Evolutionary conservation across 2,888 invertebrate genomes (phyloP).

Genomic region (Tiliacea aurago): DNA sequence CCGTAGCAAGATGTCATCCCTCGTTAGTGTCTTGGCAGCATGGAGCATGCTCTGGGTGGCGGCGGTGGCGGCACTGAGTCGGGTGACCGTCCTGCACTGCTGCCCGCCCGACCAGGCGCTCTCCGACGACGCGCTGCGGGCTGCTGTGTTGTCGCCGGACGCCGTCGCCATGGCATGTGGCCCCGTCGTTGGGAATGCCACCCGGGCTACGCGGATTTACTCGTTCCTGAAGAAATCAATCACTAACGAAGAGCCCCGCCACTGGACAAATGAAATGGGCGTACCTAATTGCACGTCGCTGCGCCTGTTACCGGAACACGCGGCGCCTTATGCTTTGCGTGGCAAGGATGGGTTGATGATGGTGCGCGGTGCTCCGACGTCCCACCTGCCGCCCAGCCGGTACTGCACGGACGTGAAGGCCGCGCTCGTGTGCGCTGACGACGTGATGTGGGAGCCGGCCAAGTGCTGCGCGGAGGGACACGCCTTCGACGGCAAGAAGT

Average conservation of each 20-base stretch:
- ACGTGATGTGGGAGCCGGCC: conserved; percentile 81
- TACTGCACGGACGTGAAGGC: conserved; percentile 93
- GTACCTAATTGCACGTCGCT: conserved; percentile 79
- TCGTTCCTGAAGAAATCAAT: conserved; percentile 69
- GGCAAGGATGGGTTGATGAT: conserved; percentile 92
- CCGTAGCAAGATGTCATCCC: conserved; percentile 50
- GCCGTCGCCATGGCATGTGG: conserved; percentile 74
- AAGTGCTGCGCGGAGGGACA: conserved; percentile 93
- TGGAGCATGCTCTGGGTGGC: conserved; percentile 69
- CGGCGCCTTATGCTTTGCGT: conserved; percentile 88
- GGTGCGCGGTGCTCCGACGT: conserved; percentile 83
- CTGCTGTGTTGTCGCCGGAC: conserved; percentile 76
- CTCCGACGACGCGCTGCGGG: conserved; percentile 71
- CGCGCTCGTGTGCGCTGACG: conserved; percentile 91
- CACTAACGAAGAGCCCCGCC: conserved; percentile 33
- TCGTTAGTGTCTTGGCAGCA: conserved; percentile 44
- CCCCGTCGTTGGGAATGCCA: conserved; percentile 83
- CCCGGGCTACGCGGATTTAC: conserved; percentile 91
- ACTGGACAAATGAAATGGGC: conserved; percentile 76
- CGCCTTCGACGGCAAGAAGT: conserved; percentile 88
- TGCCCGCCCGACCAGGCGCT: conserved; percentile 70
- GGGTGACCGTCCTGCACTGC: conserved; percentile 75
- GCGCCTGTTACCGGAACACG: conserved; percentile 81
- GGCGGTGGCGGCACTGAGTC: conserved; percentile 58
- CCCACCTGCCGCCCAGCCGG: conserved; percentile 89